Evolutionary conservation across 1,140 invertebrate species (phyloP).

Genomic region (Pentalonia nigronervosa): DNA sequence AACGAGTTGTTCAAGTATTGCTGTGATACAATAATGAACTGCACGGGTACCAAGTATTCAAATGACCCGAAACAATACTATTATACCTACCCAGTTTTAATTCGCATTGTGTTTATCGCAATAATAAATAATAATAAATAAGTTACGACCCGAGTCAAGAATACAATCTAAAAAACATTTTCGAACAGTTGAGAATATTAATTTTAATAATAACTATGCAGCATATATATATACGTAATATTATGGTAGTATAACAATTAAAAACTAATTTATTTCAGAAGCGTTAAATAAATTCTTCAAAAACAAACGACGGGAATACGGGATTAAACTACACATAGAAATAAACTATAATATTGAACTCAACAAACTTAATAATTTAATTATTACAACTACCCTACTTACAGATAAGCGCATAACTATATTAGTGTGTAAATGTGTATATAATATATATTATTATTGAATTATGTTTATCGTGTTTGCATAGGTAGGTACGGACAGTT

Average conservation of each 20-base stretch:
- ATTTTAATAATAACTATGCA: background rate
- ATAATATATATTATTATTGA: background rate
- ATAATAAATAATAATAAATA: background rate
- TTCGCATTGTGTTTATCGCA: background rate
- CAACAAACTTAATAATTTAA: background rate
- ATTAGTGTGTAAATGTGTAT: background rate
- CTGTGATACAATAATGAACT: background rate
- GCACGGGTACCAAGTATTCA: background rate
- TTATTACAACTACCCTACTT: background rate
- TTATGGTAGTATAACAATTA: background rate
- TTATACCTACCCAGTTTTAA: background rate
- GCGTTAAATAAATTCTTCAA: background rate
- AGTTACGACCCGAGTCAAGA: background rate
- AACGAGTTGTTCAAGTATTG: background rate
- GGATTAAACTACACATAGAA: background rate
- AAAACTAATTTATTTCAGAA: conserved; percentile 7
- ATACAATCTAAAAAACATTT: background rate
- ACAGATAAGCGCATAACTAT: background rate
- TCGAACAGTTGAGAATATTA: background rate
- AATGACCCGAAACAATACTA: background rate
- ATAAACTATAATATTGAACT: background rate
- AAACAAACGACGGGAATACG: background rate
- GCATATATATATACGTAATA: too few relatives aligned
- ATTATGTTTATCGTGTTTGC: background rate
- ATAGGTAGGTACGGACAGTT: background rate